Evolutionary conservation across 92 coral and sea anemone species (phyloP).

Genomic region (Pocillopora meandrina): DNA sequence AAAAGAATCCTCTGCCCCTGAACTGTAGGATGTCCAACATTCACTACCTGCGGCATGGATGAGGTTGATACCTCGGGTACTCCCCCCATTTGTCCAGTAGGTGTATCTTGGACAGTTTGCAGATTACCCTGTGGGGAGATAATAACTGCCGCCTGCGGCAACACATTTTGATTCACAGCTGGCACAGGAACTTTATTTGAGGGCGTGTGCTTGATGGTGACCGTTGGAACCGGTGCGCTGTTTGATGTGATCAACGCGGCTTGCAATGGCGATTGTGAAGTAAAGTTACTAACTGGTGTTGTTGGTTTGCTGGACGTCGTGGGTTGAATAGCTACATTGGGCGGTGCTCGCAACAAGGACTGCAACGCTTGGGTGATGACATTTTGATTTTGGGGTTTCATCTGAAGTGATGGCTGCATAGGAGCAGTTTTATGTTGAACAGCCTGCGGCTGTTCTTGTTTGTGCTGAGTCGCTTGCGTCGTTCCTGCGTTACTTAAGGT

Average conservation of each 20-base stretch:
- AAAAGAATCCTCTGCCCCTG: constrained; percentile 56
- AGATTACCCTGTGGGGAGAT: constrained; percentile 22
- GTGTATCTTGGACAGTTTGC: constrained; percentile 29
- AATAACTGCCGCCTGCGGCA: constrained; percentile 11
- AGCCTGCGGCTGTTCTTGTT: constrained; percentile 40
- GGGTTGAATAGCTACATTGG: constrained; percentile 31
- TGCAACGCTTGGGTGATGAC: constrained; percentile 41
- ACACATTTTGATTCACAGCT: not conserved
- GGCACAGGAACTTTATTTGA: not conserved
- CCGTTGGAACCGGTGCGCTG: constrained; percentile 9
- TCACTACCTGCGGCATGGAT: constrained; percentile 42
- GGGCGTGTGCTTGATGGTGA: constrained; percentile 36
- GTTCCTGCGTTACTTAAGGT: constrained; percentile 19
- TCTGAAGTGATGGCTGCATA: constrained; percentile 30
- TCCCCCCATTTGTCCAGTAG: not conserved
- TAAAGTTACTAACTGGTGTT: constrained; percentile 10
- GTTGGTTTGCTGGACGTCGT: constrained; percentile 13
- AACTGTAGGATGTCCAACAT: constrained; percentile 45
- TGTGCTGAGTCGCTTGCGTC: constrained; percentile 18
- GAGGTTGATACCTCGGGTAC: constrained; percentile 12
- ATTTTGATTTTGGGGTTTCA: constrained; percentile 47
- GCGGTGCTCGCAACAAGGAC: constrained; percentile 33
- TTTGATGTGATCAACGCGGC: not conserved
- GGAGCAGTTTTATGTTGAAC: constrained; percentile 22
- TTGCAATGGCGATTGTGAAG: constrained; percentile 17